Base-by-base conservation (phyloP, 2,113 vertebrate species). In the Maccullochella peelii region DNA sequence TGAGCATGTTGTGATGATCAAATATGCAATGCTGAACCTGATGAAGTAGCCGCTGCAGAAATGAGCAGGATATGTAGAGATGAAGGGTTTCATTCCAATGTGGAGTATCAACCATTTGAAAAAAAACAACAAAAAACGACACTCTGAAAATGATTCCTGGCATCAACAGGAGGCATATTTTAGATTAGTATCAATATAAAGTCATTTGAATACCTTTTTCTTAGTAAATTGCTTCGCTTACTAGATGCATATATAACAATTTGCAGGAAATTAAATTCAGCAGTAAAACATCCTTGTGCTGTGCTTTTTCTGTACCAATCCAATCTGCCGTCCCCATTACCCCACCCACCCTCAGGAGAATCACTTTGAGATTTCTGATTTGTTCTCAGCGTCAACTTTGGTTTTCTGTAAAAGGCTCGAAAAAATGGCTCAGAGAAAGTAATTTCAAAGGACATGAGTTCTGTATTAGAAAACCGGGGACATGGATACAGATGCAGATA, bases 391-490 rank as follows among this genome's bases (percentile, higher is more conserved):
- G 52, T 79, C 81, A 70, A 66, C 54, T 86, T 87, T 80, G 23
- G 18, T 85, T 90, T 82, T 68, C 23, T 0, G 49, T 54, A n/a
- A 82, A 77, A 78, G 61, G 44, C 18, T 68, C 1, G 27, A 67
- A 77, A 87, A 85, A 89, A 71, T 71, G 65, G 47, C 55, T 57
- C 44, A 25, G 70, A 52, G 59, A 83, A 77, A 74, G 67, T 77
- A 55, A 88, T 87, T 88, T 79, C 25, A 85, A 79, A 83, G 73
- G 88, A 80, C 79, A 83, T 10, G 8, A 67, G 69, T 36, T 80
- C 38, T 49, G 70, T 54, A 50, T 80, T 68, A 49, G 57, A 84
- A 79, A 87, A 40, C 21, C 0, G 25, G 50, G 54, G 33, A 85
- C 82, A 77, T 6, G 58, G 61, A 62, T 23, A 27, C 30, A 49